These are phyloP conservation scores for Danio choprae DNA, from an alignment of 2,797 vertebrate species.

Conservation along the genomic window DNA sequence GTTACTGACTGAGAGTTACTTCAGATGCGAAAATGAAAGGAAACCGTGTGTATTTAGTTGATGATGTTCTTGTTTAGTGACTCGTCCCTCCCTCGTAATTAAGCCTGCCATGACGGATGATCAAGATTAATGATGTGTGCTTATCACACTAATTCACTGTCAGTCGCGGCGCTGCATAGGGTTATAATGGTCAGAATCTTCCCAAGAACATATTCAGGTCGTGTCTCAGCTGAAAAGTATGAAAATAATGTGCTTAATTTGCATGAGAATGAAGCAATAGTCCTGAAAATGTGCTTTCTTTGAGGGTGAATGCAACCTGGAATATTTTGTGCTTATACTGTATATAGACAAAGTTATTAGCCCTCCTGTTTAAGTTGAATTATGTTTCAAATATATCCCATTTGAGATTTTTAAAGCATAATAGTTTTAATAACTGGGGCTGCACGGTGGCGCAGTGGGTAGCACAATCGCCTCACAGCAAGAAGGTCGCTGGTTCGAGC, in stretches of 20 bases:
- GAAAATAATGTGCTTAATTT: neutral
- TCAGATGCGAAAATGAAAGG: constrained; percentile 39
- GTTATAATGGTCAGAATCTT: neutral
- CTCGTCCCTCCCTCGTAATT: neutral
- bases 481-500: too few relatives aligned
- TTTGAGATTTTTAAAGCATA: too few relatives aligned
- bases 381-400: too few relatives aligned
- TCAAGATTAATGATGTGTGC: constrained; percentile 24
- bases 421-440: too few relatives aligned
- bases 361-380: too few relatives aligned
- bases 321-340: too few relatives aligned
- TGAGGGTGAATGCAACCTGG: too few relatives aligned
- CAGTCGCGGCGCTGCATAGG: neutral
- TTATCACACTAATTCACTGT: constrained; percentile 10
- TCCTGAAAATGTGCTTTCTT: too few relatives aligned
- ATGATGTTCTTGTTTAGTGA: constrained; percentile 11
- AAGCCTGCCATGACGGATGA: neutral
- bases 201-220: neutral
- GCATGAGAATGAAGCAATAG: neutral
- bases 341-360: too few relatives aligned
- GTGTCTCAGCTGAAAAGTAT: neutral
- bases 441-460: too few relatives aligned
- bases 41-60: neutral
- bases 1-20: constrained; percentile 18
- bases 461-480: too few relatives aligned